phyloP scores from a whole-genome alignment of 2,113 vertebrate species.

The Atherinomorus stipes region DNA sequence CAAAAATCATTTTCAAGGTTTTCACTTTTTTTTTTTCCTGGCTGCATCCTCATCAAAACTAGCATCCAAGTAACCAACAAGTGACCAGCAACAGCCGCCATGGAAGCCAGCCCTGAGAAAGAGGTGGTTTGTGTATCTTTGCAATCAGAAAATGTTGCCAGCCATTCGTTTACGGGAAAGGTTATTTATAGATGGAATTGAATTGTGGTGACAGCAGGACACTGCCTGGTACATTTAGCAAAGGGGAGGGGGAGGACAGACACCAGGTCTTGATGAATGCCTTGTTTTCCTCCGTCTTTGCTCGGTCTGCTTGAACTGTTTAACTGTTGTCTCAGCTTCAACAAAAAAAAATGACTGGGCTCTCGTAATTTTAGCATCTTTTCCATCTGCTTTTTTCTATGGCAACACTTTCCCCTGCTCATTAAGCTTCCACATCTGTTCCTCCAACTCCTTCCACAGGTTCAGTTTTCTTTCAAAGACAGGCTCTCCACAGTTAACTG shows the following conservation, averaged over 20 bases:
- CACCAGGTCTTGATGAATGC: constrained; percentile 56
- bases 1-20: constrained; percentile 15
- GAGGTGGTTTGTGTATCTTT: constrained; percentile 38
- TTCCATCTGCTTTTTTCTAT: constrained; percentile 34
- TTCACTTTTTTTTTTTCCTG: constrained; percentile 33
- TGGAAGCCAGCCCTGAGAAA: constrained; percentile 22
- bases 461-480: constrained; percentile 36
- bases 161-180: constrained; percentile 61
- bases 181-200: constrained; percentile 79
- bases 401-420: constrained; percentile 43
- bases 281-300: constrained; percentile 47
- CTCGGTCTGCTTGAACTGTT: constrained; percentile 21
- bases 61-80: constrained; percentile 6
- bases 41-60: constrained; percentile 38
- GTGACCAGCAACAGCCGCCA: constrained; percentile 54
- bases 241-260: constrained; percentile 53
- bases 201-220: constrained; percentile 67
- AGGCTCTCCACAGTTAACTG: constrained; percentile 3
- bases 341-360: not conserved
- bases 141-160: constrained; percentile 67
- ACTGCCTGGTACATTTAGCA: constrained; percentile 51
- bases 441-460: constrained; percentile 7
- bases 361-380: constrained; percentile 7
- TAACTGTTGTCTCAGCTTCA: constrained; percentile 26
- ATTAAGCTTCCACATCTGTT: constrained; percentile 64